Percentiles rank a stretch among this genome's conserved stretches.
These are phyloP conservation scores for Lutraria lutraria DNA, from an alignment of 2,888 invertebrate genomes.

Conservation along the genomic window DNA sequence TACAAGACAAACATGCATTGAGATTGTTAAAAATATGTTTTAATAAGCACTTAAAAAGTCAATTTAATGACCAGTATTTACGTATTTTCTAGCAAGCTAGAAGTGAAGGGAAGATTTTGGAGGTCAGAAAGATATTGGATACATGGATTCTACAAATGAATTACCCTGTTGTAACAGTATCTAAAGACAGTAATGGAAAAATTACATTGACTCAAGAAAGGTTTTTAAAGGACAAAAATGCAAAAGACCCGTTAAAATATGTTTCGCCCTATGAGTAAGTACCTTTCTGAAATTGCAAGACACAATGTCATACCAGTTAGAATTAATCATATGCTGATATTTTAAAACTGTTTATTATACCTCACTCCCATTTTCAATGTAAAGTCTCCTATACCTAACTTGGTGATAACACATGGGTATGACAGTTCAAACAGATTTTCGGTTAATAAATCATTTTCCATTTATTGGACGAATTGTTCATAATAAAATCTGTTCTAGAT, in stretches of 20 bases:
- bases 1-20: too few relatives aligned
- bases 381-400: too few relatives aligned
- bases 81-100: conserved; percentile 65
- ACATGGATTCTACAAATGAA: conserved; percentile 86
- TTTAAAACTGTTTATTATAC: not conserved
- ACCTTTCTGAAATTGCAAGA: not conserved
- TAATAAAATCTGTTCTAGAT: too few relatives aligned
- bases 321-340: not conserved
- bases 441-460: too few relatives aligned
- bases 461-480: too few relatives aligned
- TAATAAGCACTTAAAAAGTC: not conserved
- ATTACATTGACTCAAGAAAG: conserved; percentile 77
- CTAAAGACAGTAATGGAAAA: conserved; percentile 54
- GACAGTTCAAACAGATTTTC: too few relatives aligned
- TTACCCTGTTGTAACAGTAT: conserved; percentile 81
- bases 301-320: not conserved
- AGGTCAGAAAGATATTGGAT: conserved; percentile 81
- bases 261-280: conserved; percentile 74
- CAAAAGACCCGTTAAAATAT: conserved; percentile 72
- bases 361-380: too few relatives aligned
- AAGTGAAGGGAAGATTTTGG: conserved; percentile 60
- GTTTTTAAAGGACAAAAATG: conserved; percentile 75
- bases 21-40: too few relatives aligned
- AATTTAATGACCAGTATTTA: not conserved
- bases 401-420: too few relatives aligned